phyloP scores from a whole-genome alignment of 2,113 vertebrate genomes.

The Naja naja region DNA sequence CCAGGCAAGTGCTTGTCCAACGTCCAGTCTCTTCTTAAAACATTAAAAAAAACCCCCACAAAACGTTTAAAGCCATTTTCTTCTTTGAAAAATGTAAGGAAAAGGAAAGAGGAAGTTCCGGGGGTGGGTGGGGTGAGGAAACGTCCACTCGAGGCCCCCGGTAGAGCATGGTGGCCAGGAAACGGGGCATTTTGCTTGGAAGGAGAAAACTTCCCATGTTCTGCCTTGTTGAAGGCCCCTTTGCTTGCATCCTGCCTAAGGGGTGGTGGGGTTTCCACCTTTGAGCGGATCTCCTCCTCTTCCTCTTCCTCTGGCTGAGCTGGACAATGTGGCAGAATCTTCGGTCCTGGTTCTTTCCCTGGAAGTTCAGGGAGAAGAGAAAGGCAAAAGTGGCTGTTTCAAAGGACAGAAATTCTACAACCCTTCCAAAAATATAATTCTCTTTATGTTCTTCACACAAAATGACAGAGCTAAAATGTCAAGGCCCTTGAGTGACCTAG shows the following conservation, averaged over 20 bases:
- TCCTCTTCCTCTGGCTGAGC: background rate
- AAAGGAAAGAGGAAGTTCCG: background rate
- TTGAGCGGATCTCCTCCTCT: background rate
- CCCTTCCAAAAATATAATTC: background rate
- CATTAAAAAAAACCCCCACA: background rate
- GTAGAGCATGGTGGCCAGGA: slow-evolving; percentile 4
- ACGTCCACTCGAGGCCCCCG: slow-evolving; percentile 17
- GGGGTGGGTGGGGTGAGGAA: background rate
- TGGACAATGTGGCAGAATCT: slow-evolving; percentile 27
- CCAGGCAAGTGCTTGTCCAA: background rate
- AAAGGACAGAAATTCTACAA: slow-evolving; percentile 31
- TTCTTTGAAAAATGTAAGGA: background rate
- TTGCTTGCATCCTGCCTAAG: slow-evolving; percentile 23
- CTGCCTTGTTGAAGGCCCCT: background rate
- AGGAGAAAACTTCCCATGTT: background rate
- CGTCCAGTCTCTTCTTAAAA: too few relatives aligned
- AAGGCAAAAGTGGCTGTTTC: slow-evolving; percentile 34
- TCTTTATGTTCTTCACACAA: slow-evolving; percentile 35
- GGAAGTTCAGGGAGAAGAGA: slow-evolving; percentile 27
- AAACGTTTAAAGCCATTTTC: background rate
- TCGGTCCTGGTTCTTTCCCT: slow-evolving; percentile 20
- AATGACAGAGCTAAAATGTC: slow-evolving; percentile 41
- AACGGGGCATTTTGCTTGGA: slow-evolving; percentile 12
- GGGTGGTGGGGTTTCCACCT: slow-evolving; percentile 20
- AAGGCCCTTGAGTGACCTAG: slow-evolving; percentile 56